A percentile compares a stretch with the other conserved stretches of the same genome.
Evolutionary conservation across 2,888 invertebrate species (phyloP).

Genomic region (Phasia obesa): DNA sequence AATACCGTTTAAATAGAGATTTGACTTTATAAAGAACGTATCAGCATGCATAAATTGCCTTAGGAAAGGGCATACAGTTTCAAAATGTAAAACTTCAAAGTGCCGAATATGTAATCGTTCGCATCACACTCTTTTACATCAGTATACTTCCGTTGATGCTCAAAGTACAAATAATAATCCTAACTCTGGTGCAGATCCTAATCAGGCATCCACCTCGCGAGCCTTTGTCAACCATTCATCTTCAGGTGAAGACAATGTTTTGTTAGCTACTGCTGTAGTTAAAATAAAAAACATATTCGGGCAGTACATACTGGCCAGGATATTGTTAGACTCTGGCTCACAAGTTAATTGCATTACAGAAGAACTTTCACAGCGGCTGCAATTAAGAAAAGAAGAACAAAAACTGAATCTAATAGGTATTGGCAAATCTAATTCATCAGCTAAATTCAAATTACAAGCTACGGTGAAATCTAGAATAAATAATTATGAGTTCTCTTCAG

Average conservation of each 20-base stretch:
- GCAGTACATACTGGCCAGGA: background rate
- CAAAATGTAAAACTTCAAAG: no score
- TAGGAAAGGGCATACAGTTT: no score
- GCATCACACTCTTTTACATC: slow-evolving; percentile 11
- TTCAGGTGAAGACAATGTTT: slow-evolving; percentile 15
- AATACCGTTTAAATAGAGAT: background rate
- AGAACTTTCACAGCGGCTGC: no score
- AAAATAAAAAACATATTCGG: slow-evolving; percentile 19
- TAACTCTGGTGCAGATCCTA: background rate
- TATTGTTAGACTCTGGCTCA: background rate
- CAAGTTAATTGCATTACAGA: no score
- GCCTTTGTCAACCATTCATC: slow-evolving; percentile 13
- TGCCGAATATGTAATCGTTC: background rate
- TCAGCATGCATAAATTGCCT: no score
- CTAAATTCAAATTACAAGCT: background rate
- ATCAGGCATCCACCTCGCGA: background rate
- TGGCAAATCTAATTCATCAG: background rate
- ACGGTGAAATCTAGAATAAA: slow-evolving; percentile 4
- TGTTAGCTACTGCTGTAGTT: background rate
- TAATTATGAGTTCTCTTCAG: slow-evolving; percentile 5
- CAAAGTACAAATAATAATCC: background rate
- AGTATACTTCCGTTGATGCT: background rate
- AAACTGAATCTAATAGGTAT: no score
- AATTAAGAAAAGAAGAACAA: no score
- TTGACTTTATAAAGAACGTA: slow-evolving; percentile 30